Percentiles rank a stretch among this genome's conserved stretches.
phyloP scores from a whole-genome alignment of 2,113 vertebrate species.

The Ctenodactylus gundi region DNA sequence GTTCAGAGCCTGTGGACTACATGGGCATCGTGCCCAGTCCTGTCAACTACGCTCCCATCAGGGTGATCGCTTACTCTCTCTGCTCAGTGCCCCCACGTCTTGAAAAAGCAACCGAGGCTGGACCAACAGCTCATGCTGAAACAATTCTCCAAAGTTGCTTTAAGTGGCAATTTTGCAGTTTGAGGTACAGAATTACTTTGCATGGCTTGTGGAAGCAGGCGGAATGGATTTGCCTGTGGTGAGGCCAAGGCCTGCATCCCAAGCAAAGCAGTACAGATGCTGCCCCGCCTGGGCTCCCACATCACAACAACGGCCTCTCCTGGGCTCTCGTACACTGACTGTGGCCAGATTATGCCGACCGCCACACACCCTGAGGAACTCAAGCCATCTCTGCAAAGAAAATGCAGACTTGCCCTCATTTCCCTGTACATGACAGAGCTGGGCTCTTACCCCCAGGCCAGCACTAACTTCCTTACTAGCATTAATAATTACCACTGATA shows the following conservation, averaged over 20 bases:
- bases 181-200: not conserved
- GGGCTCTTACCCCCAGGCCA: not conserved
- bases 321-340: not conserved
- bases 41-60: not conserved
- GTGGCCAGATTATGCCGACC: not conserved
- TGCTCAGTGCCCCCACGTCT: not conserved
- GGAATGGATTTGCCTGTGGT: constrained; percentile 22
- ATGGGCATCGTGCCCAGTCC: not conserved
- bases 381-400: fast-evolving
- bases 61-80: not conserved
- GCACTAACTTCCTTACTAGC: not conserved
- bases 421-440: not conserved
- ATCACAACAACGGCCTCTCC: not conserved
- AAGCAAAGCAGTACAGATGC: not conserved
- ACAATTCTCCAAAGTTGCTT: not conserved
- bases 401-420: not conserved
- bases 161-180: not conserved
- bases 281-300: not conserved
- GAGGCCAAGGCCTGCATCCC: not conserved
- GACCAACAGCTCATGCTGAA: not conserved
- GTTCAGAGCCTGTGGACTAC: not conserved
- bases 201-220: not conserved
- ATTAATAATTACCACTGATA: not conserved
- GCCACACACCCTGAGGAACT: not conserved
- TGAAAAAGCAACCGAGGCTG: not conserved